Evolutionary conservation across 2,888 invertebrate genomes (phyloP).

Genomic region (Germaria angustata): DNA sequence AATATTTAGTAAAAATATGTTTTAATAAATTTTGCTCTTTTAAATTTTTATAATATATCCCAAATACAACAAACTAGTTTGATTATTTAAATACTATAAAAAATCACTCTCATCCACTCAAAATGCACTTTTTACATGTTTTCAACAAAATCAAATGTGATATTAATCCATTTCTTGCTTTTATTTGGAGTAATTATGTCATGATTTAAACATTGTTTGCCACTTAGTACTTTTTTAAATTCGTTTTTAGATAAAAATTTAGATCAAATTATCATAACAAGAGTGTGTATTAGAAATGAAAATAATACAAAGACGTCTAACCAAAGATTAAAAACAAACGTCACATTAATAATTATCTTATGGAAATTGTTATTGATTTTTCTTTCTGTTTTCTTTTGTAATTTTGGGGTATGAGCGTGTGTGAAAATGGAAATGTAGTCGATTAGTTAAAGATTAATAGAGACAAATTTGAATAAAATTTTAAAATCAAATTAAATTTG

Average conservation of each 20-base stretch:
- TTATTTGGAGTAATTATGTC: background rate
- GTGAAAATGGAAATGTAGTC: background rate
- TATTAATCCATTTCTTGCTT: background rate
- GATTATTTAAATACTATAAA: too few species aligned
- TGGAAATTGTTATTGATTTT: background rate
- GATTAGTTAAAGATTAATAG: background rate
- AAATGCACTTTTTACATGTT: too few species aligned
- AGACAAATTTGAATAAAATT: background rate
- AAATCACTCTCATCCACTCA: too few species aligned
- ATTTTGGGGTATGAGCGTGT: background rate
- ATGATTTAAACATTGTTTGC: constrained; percentile 8
- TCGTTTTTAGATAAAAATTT: background rate
- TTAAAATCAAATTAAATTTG: background rate
- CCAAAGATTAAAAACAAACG: background rate
- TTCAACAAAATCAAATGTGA: too few species aligned
- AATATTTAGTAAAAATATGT: too few species aligned
- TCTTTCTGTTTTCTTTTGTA: background rate
- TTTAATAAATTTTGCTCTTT: too few species aligned
- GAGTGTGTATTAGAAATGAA: background rate
- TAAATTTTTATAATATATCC: too few species aligned
- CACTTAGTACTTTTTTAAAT: background rate
- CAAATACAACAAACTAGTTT: too few species aligned
- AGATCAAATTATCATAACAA: constrained; percentile 16
- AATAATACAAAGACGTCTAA: background rate
- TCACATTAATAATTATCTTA: background rate